Base-by-base conservation (phyloP, 2,113 vertebrate genomes). In the Artemisiospiza belli region DNA sequence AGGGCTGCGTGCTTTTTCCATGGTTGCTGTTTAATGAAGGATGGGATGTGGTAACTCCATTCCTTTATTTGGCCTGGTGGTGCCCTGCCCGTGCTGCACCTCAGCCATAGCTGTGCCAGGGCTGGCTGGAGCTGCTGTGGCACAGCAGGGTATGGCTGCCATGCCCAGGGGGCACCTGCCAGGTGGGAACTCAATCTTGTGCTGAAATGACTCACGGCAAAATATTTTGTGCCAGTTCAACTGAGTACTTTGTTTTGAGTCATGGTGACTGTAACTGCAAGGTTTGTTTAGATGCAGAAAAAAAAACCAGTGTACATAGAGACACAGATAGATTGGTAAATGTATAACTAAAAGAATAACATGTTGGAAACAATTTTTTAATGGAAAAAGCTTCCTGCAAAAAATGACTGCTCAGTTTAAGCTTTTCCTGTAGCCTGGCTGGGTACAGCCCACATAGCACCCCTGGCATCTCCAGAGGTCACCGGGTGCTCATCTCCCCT, bases 401-500 rank as follows among this genome's bases (percentile, higher is more conserved):
- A 78, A 70, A 79, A 74, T 18, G 43, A 31, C 23, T 67, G 33
- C 19, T 52, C 37, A 44, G 54, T 21, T 75, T 14, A 12, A 54
- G 67, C 25, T 43, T 61, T 35, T 61, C 27, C 86, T 51, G 46
- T 46, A 95, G 82, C 59, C 73, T 66, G 55, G 23, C 23, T 33
- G 16, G 66, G 54, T 17, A 72, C 49, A 85, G 51, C 66, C 55
- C 6, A 23, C 1, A 1, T 9, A 24, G 64, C 74, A 84, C 51
- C 22, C 25, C 39, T 4, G 12, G 62, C 52, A 75, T 41, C 67
- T 22, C 31, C 1, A 11, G 46, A 13, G 39, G 70, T 55, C 58
- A 39, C 23, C 0, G 7, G 15, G 24, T 12, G 1, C 44, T 6
- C 16, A 58, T 13, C 30, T 74, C 41, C 54, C 46, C 8, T 16